These are phyloP conservation scores for Philonicus albiceps DNA, from an alignment of 2,888 invertebrate species.

Conservation along the genomic window DNA sequence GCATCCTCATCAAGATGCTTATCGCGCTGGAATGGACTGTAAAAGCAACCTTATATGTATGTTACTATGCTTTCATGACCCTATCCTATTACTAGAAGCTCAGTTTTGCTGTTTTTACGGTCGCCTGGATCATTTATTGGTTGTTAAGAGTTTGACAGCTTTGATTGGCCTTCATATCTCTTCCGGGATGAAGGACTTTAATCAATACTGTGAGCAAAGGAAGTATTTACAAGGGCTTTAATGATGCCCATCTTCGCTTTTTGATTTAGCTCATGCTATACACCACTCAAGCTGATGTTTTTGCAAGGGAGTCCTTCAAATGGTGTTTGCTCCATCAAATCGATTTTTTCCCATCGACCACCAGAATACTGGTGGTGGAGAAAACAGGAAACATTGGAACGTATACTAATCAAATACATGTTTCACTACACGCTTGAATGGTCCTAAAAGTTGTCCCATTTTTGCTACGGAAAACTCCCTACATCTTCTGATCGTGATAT, in stretches of 20 bases:
- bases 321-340: neutral
- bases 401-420: neutral
- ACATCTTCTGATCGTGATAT: neutral
- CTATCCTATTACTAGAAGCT: neutral
- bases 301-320: neutral
- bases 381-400: neutral
- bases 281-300: neutral
- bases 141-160: neutral
- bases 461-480: neutral
- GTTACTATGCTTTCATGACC: neutral
- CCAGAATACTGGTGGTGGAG: neutral
- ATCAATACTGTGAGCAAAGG: neutral
- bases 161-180: neutral
- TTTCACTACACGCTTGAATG: neutral
- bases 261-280: neutral
- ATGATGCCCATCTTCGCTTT: neutral
- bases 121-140: neutral
- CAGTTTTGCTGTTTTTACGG: neutral
- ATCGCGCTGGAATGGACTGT: neutral
- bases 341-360: neutral
- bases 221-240: neutral
- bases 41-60: neutral
- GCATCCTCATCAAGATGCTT: neutral
- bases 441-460: neutral
- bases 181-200: neutral